phyloP scores from a whole-genome alignment of 2,113 vertebrate species.

The Megaleporinus macrocephalus region DNA sequence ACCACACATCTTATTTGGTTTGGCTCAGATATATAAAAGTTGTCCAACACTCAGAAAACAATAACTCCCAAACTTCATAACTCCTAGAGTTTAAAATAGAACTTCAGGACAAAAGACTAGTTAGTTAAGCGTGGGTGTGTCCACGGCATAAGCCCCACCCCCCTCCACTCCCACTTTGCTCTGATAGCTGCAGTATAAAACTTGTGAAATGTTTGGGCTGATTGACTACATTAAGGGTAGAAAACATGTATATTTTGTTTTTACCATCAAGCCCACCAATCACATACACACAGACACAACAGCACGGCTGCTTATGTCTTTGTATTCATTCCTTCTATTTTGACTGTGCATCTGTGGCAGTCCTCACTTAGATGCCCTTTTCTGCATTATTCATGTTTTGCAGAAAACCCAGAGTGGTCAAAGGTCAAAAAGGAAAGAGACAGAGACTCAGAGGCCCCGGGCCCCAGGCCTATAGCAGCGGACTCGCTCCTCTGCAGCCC shows the following conservation, averaged over 20 bases:
- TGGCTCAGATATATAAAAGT: too few relatives aligned
- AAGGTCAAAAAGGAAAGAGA: constrained; percentile 87
- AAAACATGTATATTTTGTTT: neutral
- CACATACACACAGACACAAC: constrained; percentile 22
- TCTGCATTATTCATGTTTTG: constrained; percentile 73
- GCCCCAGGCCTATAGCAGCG: constrained; percentile 34
- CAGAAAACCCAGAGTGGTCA: constrained; percentile 88
- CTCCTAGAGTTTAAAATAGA: too few relatives aligned
- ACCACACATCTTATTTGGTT: too few relatives aligned
- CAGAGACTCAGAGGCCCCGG: constrained; percentile 86
- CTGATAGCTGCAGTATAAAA: too few relatives aligned
- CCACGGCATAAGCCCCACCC: too few relatives aligned
- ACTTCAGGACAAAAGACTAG: too few relatives aligned
- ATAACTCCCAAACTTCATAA: too few relatives aligned
- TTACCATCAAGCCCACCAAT: neutral
- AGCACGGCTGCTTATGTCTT: neutral
- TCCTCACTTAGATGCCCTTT: constrained; percentile 39
- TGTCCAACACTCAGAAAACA: too few relatives aligned
- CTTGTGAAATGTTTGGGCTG: too few relatives aligned
- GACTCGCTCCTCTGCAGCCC: constrained; percentile 62
- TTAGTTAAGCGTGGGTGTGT: too few relatives aligned
- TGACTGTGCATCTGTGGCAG: constrained; percentile 33
- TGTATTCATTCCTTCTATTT: neutral
- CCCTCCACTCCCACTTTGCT: too few relatives aligned
- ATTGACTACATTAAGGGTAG: too few relatives aligned